These are phyloP conservation scores for Drosophila ogumai DNA, from an alignment of 1,140 invertebrate species.

Conservation along the genomic window DNA sequence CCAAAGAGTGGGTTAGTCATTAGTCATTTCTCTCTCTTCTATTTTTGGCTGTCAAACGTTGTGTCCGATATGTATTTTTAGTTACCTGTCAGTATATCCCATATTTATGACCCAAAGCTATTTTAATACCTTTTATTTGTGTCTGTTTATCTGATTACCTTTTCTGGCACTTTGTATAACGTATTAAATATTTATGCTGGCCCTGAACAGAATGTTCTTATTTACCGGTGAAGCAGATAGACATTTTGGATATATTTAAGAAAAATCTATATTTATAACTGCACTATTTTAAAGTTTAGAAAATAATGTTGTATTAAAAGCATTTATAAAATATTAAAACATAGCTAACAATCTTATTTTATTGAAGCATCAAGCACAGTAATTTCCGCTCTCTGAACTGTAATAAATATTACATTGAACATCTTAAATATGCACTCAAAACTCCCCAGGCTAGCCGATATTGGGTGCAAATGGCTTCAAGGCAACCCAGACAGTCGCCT, in stretches of 20 bases:
- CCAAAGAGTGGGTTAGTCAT: not conserved
- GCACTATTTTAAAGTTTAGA: not conserved
- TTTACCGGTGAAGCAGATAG: not conserved
- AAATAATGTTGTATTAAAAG: not conserved
- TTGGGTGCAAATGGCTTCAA: constrained; percentile 1
- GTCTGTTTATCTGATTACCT: not conserved
- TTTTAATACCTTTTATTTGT: constrained; percentile 11
- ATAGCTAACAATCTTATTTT: not conserved
- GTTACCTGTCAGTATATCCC: not conserved
- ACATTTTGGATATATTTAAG: not conserved
- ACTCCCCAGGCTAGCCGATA: not conserved
- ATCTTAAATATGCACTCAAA: not conserved
- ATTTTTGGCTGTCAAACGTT: constrained; percentile 6
- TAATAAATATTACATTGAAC: constrained; percentile 5
- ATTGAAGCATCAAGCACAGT: no score
- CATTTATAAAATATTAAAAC: not conserved
- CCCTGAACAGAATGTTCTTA: not conserved
- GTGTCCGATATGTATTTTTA: constrained; percentile 6
- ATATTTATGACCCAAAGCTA: constrained; percentile 17
- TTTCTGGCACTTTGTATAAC: not conserved
- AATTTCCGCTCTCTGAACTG: not conserved
- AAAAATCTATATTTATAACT: not conserved
- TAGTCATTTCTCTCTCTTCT: constrained; percentile 3
- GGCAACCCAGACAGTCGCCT: constrained; percentile 7
- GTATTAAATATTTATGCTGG: not conserved